Evolutionary conservation across 2,113 vertebrate species (phyloP).

Genomic region (Cottus gobio): DNA sequence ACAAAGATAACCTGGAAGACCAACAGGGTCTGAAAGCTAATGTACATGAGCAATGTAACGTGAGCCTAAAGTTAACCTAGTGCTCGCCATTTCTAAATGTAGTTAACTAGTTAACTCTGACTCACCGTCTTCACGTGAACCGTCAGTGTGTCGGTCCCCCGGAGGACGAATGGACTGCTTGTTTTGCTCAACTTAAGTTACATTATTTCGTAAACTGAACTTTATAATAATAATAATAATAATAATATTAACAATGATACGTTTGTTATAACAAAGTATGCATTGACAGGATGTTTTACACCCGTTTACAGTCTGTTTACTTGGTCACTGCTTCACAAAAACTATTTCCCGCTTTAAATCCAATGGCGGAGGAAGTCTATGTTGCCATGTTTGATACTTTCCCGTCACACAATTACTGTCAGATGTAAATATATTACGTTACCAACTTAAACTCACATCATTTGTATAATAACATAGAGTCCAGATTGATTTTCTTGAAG

Average conservation of each 20-base stretch:
- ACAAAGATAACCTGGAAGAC: not conserved
- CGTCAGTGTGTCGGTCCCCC: not conserved
- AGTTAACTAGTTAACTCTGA: too few relatives aligned
- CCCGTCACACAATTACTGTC: fast-evolving
- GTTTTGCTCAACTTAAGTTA: not conserved
- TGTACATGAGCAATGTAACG: not conserved
- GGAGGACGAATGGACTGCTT: not conserved
- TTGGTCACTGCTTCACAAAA: not conserved
- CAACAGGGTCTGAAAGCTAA: not conserved
- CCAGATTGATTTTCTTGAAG: too few relatives aligned
- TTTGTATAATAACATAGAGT: not conserved
- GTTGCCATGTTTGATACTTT: conserved; percentile 63
- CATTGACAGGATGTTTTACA: not conserved
- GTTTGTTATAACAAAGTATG: not conserved
- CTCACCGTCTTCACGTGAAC: not conserved
- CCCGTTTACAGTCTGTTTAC: not conserved
- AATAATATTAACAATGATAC: too few relatives aligned
- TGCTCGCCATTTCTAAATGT: not conserved
- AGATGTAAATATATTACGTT: not conserved
- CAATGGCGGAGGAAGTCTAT: not conserved
- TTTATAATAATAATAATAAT: not conserved
- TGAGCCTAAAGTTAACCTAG: not conserved
- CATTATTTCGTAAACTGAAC: not conserved
- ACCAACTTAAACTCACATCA: fast-evolving
- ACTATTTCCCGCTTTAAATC: conserved; percentile 74